Conservation (phyloP, 2,888 invertebrate genomes). For the Sipunculus nudus region DNA sequence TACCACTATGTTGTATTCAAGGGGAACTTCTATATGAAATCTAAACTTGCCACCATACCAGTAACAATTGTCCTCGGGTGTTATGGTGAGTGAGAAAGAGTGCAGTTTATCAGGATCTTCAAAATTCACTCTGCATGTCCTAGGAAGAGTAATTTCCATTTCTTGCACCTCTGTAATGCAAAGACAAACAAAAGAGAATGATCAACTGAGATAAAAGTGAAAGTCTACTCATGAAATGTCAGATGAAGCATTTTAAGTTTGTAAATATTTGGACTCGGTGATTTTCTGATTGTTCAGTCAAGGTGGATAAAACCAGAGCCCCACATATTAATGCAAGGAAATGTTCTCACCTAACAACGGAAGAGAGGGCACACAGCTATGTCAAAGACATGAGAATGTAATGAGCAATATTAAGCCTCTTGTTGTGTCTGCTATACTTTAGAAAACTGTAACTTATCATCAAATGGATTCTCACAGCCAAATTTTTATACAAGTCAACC, state of each 20-base stretch:
- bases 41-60: constrained; percentile 88
- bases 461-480: too few relatives aligned
- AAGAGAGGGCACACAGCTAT: too few relatives aligned
- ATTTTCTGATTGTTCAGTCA: too few relatives aligned
- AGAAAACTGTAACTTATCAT: too few relatives aligned
- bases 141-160: constrained; percentile 85
- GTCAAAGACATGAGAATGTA: too few relatives aligned
- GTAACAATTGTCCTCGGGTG: constrained; percentile 88
- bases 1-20: constrained; percentile 96
- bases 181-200: constrained; percentile 4
- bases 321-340: too few relatives aligned
- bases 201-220: constrained; percentile 11
- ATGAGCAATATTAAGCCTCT: too few relatives aligned
- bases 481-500: not conserved
- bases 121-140: constrained; percentile 81
- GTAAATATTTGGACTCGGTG: too few relatives aligned
- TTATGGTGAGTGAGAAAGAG: constrained; percentile 80
- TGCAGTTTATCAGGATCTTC: constrained; percentile 84
- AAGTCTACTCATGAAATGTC: not conserved
- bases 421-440: too few relatives aligned
- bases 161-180: constrained; percentile 74
- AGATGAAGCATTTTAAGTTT: not conserved
- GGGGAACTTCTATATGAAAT: constrained; percentile 86
- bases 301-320: too few relatives aligned
- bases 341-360: too few relatives aligned